phyloP scores from a whole-genome alignment of 1,140 invertebrate genomes.

The Magallana gigas region DNA sequence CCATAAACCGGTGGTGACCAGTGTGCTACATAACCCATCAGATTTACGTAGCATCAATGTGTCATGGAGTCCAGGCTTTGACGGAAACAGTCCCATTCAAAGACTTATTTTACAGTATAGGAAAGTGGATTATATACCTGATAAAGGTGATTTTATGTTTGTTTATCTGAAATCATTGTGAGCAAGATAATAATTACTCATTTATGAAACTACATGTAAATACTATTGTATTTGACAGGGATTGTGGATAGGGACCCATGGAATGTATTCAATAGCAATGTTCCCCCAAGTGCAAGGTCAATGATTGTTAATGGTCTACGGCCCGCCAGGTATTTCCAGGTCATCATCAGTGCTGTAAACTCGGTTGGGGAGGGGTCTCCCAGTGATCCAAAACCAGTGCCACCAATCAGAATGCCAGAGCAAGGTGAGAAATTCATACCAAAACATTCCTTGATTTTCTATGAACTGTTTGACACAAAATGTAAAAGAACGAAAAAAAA shows the following conservation, averaged over 20 bases:
- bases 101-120: constrained; percentile 94
- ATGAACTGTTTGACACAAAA: too few relatives aligned
- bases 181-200: too few relatives aligned
- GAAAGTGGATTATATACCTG: constrained; percentile 58
- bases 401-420: constrained; percentile 93
- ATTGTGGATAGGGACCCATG: constrained; percentile 29
- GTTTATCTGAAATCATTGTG: not conserved
- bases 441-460: too few relatives aligned
- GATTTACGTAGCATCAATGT: constrained; percentile 87
- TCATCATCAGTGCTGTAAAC: constrained; percentile 96
- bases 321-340: constrained; percentile 96
- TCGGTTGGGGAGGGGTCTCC: constrained; percentile 92
- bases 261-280: constrained; percentile 83
- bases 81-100: constrained; percentile 96
- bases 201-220: not conserved
- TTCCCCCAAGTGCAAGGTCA: constrained; percentile 86
- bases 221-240: not conserved
- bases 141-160: constrained; percentile 46
- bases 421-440: constrained; percentile 86
- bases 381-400: constrained; percentile 87
- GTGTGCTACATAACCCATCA: constrained; percentile 83
- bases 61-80: constrained; percentile 95
- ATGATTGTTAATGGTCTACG: constrained; percentile 92
- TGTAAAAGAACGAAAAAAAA: too few relatives aligned
- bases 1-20: constrained; percentile 92